Conservation (phyloP, 2,888 invertebrate genomes). For the Sipha maydis region DNA sequence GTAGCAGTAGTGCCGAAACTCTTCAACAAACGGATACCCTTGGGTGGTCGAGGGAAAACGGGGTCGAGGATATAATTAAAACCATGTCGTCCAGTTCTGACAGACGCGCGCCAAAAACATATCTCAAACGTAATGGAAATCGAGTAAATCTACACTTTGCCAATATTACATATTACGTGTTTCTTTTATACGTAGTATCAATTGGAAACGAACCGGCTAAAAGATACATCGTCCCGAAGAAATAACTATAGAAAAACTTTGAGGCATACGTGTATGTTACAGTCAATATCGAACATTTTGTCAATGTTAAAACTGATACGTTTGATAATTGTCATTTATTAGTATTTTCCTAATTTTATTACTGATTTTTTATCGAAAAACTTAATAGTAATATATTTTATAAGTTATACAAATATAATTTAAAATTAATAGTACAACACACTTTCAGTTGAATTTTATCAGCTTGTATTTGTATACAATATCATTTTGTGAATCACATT, state of each 20-base stretch:
- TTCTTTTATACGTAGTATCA: background rate
- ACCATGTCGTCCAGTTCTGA: background rate
- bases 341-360: too few relatives aligned
- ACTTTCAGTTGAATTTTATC: too few relatives aligned
- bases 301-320: too few relatives aligned
- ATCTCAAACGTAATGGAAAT: background rate
- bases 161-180: background rate
- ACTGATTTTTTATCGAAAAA: too few relatives aligned
- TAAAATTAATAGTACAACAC: too few relatives aligned
- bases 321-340: too few relatives aligned
- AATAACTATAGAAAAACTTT: background rate
- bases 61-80: background rate
- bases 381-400: too few relatives aligned
- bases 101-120: background rate
- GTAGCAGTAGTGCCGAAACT: background rate
- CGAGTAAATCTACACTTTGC: background rate
- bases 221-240: background rate
- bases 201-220: background rate
- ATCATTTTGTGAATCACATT: too few relatives aligned
- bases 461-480: too few relatives aligned
- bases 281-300: too few relatives aligned
- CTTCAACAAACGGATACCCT: background rate
- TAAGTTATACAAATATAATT: too few relatives aligned
- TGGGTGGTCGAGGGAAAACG: background rate
- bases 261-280: too few relatives aligned